Base-by-base conservation (phyloP, 2,113 vertebrate species). In the Coptodon rendalli region DNA sequence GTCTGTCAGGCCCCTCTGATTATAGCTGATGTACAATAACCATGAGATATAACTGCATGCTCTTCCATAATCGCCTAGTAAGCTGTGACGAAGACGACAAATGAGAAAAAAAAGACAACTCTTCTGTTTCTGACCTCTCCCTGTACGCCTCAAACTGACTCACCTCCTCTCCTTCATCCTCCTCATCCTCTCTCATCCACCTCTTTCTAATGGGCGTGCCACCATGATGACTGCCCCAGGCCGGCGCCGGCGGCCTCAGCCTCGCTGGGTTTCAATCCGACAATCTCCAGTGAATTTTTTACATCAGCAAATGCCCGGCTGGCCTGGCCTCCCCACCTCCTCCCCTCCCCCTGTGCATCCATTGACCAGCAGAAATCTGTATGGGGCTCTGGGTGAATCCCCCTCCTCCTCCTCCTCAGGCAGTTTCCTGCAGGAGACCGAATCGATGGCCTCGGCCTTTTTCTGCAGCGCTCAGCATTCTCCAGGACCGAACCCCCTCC, bases 31-130 rank as follows among this genome's bases (percentile, higher is more conserved):
- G 97, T 98, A 97, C 97, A 97, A 97, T 98, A 98, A 97, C 95
- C 98, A 97, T 97, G 96, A 97, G 63, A 97, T 99, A 97, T 98
- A 98, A 97, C 96, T 98, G 98, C 98, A 99, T 99, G 98, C 97
- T 97, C 96, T 95, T 97, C 98, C 98, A 98, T 98, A 97, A 97
- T 89, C 97, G 96, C 97, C 97, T 97, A 97, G 96, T 97, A 96
- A 97, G 96, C 97, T 97, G 96, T 97, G 94, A 97, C 97, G 92
- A 97, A 96, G 97, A 97, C 96, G 95, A 97, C 96, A 96, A 96
- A 56, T 82, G 81, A 85, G 82, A 96, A 89, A 91, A 95, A 90
- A 88, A 91, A 82, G 89, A 31, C 81, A 52, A 83, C 80, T 85
- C 19, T 84, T 80, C 11, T 83, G 48, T 78, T 61, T 89, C 56